Percentiles rank a stretch among this genome's conserved stretches.
These are phyloP conservation scores for Parasteatoda tepidariorum DNA, from an alignment of 1,140 invertebrate species.

Conservation along the genomic window DNA sequence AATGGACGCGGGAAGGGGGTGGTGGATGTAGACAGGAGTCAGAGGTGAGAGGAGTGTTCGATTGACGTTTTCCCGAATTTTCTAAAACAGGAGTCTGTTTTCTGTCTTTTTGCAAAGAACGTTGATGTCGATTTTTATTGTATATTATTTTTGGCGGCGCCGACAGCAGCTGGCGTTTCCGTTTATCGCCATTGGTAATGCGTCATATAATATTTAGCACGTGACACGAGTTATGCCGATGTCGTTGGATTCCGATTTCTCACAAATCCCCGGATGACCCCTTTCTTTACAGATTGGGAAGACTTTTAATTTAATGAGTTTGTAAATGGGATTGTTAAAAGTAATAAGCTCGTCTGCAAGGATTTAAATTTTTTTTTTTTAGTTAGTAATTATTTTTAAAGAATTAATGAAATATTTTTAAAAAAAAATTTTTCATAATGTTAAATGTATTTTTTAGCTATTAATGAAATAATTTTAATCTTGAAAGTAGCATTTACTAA, in stretches of 20 bases:
- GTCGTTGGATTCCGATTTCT: neutral
- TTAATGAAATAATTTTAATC: too few species aligned
- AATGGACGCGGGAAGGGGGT: too few species aligned
- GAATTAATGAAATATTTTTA: too few species aligned
- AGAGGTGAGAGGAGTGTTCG: constrained; percentile 8
- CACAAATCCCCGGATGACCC: neutral
- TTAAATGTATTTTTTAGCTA: too few species aligned
- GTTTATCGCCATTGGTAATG: constrained; percentile 6
- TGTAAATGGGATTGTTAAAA: too few species aligned
- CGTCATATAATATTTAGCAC: neutral
- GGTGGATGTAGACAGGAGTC: neutral
- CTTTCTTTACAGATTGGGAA: neutral
- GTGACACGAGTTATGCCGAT: neutral
- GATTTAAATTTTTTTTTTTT: too few species aligned
- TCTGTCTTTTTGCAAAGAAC: neutral
- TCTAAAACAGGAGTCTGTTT: constrained; percentile 11
- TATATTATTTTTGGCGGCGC: constrained; percentile 1
- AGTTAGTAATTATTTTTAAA: too few species aligned
- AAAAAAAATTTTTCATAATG: too few species aligned
- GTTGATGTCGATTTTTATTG: constrained; percentile 18
- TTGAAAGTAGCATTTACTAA: too few species aligned
- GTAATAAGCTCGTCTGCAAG: too few species aligned
- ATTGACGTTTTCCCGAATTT: constrained; percentile 14
- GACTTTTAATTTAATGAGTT: too few species aligned
- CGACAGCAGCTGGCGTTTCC: constrained; percentile 23